These are phyloP conservation scores for Murina feae DNA, from an alignment of 2,113 vertebrate species.

Conservation along the genomic window DNA sequence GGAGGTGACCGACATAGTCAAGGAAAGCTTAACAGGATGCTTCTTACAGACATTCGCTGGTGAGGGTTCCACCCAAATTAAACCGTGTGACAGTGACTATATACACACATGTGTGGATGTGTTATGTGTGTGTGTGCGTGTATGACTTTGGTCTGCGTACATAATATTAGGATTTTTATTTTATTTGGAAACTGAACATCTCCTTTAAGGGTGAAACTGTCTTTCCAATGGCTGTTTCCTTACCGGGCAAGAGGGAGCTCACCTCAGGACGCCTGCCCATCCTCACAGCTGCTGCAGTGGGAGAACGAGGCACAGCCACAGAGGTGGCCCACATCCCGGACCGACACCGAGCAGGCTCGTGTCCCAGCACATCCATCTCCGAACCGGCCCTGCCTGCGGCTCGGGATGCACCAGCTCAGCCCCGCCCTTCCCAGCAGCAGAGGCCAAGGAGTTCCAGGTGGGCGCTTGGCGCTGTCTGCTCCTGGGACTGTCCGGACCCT, in stretches of 20 bases:
- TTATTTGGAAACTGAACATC: constrained; percentile 19
- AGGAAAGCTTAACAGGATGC: accelerated
- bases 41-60: not conserved
- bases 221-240: constrained; percentile 11
- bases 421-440: constrained; percentile 16
- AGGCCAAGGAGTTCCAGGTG: not conserved
- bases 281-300: not conserved
- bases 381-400: not conserved
- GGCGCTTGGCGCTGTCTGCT: not conserved
- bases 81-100: not conserved
- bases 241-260: not conserved
- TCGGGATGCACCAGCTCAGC: not conserved
- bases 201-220: not conserved
- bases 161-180: not conserved
- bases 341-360: not conserved
- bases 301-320: not conserved
- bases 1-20: not conserved
- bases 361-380: not conserved
- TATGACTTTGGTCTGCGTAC: not conserved
- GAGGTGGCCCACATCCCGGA: constrained; percentile 25
- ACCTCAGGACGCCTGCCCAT: constrained; percentile 30
- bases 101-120: not conserved
- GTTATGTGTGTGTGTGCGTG: no score
- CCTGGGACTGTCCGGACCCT: not conserved
- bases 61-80: not conserved